A percentile compares a stretch with the other conserved stretches of the same genome.
Evolutionary conservation across 2,113 vertebrate genomes (phyloP).

Genomic region (Maccullochella peelii): DNA sequence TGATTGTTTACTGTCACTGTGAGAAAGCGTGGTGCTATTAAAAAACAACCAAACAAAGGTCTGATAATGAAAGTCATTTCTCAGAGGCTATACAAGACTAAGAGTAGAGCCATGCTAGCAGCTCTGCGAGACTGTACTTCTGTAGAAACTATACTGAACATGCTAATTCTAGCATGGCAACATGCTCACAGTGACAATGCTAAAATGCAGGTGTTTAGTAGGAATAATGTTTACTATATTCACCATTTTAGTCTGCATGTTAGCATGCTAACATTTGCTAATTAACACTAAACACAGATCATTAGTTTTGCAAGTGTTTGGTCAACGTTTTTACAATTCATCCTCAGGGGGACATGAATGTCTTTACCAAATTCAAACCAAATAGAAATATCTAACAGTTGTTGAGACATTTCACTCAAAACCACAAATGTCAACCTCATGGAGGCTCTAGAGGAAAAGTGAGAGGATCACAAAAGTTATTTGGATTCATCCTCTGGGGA

Average conservation of each 20-base stretch:
- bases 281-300: neutral
- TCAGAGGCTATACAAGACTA: neutral
- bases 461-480: neutral
- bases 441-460: neutral
- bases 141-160: neutral
- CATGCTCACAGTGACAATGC: neutral
- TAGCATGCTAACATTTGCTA: neutral
- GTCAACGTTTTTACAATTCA: neutral
- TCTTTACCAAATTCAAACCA: neutral
- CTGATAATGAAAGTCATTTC: constrained; percentile 21
- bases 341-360: neutral
- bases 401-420: neutral
- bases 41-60: constrained; percentile 4
- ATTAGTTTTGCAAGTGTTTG: neutral
- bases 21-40: constrained; percentile 26
- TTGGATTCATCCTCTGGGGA: neutral
- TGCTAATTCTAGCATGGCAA: neutral
- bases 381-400: no score
- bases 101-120: neutral
- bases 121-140: neutral
- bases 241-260: neutral
- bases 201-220: neutral
- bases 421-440: neutral
- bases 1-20: constrained; percentile 53
- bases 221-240: neutral